Percentiles rank a stretch among this genome's conserved stretches.
Conservation (phyloP, 2,797 vertebrate genomes). For the Trichosurus vulpecula region DNA sequence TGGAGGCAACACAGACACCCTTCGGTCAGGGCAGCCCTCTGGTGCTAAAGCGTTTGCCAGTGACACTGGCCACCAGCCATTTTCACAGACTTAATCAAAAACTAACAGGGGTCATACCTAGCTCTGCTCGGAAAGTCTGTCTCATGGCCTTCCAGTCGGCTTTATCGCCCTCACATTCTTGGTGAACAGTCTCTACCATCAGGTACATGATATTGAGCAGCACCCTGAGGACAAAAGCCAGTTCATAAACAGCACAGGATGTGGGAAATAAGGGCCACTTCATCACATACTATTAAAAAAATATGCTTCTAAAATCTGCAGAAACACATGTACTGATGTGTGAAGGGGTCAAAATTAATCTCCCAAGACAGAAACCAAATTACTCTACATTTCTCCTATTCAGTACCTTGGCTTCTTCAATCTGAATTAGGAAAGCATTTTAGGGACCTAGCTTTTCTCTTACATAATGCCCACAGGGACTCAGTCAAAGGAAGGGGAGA, state of each 20-base stretch:
- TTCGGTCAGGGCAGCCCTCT: conserved; percentile 6
- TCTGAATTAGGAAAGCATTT: background rate
- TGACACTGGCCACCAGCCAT: background rate
- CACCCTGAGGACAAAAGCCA: conserved; percentile 85
- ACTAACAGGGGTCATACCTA: conserved; percentile 85
- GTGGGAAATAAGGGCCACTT: background rate
- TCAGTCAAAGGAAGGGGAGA: background rate
- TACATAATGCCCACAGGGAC: background rate
- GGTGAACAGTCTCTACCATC: conserved; percentile 95
- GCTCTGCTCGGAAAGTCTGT: conserved; percentile 94
- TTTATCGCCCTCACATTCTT: conserved; percentile 92
- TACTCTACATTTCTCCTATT: too few species aligned
- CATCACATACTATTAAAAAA: background rate
- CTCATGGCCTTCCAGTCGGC: conserved; percentile 93
- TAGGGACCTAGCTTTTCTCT: background rate
- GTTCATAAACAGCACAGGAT: background rate
- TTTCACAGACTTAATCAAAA: background rate
- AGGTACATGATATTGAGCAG: conserved; percentile 99
- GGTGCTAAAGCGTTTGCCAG: background rate
- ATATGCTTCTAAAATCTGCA: background rate
- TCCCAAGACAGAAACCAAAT: background rate
- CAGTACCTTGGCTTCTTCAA: background rate
- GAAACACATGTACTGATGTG: background rate
- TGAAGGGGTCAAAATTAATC: background rate
- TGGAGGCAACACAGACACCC: conserved; percentile 73